Base-by-base conservation (phyloP, 2,797 vertebrate genomes). In the Parambassis ranga region DNA sequence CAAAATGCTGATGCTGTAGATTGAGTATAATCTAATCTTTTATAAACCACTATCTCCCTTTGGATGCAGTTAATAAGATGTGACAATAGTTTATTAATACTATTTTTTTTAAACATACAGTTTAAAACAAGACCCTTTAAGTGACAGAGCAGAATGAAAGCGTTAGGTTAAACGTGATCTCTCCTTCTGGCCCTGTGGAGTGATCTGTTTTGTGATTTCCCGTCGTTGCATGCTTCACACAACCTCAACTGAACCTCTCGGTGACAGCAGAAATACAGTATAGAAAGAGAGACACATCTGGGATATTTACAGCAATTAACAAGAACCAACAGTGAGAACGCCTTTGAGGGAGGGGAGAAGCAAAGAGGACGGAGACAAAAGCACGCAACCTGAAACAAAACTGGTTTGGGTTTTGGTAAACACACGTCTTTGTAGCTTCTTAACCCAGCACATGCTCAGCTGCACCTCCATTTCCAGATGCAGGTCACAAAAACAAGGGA, bases 221-320 rank as follows among this genome's bases (percentile, higher is more conserved):
- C 26, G 22, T 53, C 37, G 58, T 59, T 82, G 78, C 80, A 87
- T 87, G 81, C 83, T 77, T 77, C 58, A 64, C 75, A 73, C 75
- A 68, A 67, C 64, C 65, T 68, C 27, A 32, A 63, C 57, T 36
- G 20, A 70, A 74, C 57, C 62, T 47, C 42, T 76, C 27, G 3
- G 36, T 52, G 67, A 71, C 19, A 15, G 67, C 70, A 79, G 64
- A 73, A 70, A 71, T 75, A 82, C 56, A 59, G 48, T 44, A 65
- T 65, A 70, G 2, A 11, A 87, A 85, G 83, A 76, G 44, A 83
- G 61, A 88, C 80, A 84, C 70, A 67, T 71, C 71, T 76, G 49
- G 75, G 65, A 84, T 87, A 88, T 89, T 85, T 89, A 89, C 87
- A 90, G 39, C 48, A 77, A 86, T 84, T 79, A 77, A 79, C 60